Base-by-base conservation (phyloP, 2,888 invertebrate species). In the Pemphredon lugubris region DNA sequence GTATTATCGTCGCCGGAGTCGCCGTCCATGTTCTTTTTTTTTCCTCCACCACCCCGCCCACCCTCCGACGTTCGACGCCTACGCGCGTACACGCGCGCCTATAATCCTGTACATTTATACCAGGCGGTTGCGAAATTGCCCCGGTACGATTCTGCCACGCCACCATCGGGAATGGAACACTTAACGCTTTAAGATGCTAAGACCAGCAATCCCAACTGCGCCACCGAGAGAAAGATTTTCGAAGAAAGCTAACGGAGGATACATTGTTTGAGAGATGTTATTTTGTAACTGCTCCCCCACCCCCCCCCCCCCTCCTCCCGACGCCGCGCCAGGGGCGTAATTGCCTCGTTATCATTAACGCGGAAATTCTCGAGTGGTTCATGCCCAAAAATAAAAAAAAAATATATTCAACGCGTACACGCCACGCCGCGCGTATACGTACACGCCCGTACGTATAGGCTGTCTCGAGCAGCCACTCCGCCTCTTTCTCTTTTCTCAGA, bases 381-480 rank as follows among this genome's bases (percentile, higher is more conserved):
- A 59, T 67, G 42, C 37, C 67, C 58, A 48, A 69, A 69, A n/a
- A n/a, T n/a, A n/a, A n/a, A n/a, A n/a, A n/a, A n/a, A n/a, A 69
- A 69, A 69, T 53, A 57, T 67, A 53, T 69, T 69, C 67, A 67
- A 0, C 42, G 40, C 11, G 26, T 21, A 55, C 30, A 37, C 55
- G 64, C 42, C 47, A 11, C n/a, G 26, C 3, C 7, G 4, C 26
- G 20, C 18, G 18, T 40, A 61, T 48, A 14, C 44, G 44, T 39
- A 32, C 30, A 65, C 34, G n/a, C n/a, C n/a, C n/a, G 48, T 54
- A 69, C 59, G 67, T 47, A 68, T 47, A 53, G 69, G 48, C 86
- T 82, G 88, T 88, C 88, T 88, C 87, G 84, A 88, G 88, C 86
- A 86, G 84, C 86, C 87, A 88, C 88, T 88, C 83, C 81, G 84